Percentiles rank a stretch among this genome's conserved stretches.
Evolutionary conservation across 2,113 vertebrate genomes (phyloP).

Genomic region (Monopterus albus): DNA sequence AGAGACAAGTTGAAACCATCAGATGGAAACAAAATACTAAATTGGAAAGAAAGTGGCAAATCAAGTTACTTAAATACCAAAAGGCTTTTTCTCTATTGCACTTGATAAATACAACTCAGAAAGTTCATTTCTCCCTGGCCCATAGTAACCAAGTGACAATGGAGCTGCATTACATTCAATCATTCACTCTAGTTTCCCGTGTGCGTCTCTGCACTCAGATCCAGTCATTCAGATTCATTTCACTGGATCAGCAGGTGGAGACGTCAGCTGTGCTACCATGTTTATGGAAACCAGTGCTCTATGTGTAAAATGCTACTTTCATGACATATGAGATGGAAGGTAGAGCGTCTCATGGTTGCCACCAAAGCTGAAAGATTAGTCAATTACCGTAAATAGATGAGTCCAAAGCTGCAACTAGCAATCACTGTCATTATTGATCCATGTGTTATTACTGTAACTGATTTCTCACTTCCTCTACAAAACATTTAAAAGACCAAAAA

Average conservation of each 20-base stretch:
- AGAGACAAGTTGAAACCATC: conserved; percentile 52
- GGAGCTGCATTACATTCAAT: conserved; percentile 13
- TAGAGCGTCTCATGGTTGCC: not conserved
- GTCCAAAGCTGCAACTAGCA: not conserved
- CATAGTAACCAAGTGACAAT: not conserved
- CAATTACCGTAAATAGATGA: not conserved
- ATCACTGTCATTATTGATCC: too few relatives aligned
- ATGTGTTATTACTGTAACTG: too few relatives aligned
- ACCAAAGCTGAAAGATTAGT: not conserved
- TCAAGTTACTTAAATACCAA: conserved; percentile 66
- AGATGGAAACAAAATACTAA: conserved; percentile 52
- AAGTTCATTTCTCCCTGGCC: conserved; percentile 22
- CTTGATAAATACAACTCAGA: conserved; percentile 68
- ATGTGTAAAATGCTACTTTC: not conserved
- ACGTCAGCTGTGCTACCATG: not conserved
- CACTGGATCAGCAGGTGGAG: not conserved
- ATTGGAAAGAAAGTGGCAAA: conserved; percentile 20
- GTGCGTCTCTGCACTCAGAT: not conserved
- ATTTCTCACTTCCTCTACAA: too few relatives aligned
- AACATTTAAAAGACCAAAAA: too few relatives aligned
- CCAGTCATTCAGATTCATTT: not conserved
- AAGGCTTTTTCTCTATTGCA: conserved; percentile 60
- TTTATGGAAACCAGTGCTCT: not conserved
- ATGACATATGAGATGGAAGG: not conserved
- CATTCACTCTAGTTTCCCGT: not conserved